Conservation (phyloP, 2,113 vertebrate genomes). For the human (Homo sapiens) region DNA sequence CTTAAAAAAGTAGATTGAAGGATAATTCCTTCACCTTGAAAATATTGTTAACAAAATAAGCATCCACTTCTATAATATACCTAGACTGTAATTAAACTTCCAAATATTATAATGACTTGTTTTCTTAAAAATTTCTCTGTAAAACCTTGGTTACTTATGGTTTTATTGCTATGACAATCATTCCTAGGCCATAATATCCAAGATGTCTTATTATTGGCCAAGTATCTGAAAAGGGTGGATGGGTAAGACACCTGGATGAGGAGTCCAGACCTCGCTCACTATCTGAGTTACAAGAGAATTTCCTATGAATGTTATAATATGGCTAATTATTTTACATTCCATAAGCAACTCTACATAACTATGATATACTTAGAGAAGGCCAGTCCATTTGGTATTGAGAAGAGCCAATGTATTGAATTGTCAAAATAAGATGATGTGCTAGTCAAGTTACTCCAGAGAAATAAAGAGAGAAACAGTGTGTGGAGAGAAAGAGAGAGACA, state of each 20-base stretch:
- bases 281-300: neutral
- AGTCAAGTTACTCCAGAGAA: neutral
- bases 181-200: neutral
- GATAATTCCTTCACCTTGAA: neutral
- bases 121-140: neutral
- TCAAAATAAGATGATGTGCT: neutral
- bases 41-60: neutral
- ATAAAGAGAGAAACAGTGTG: too few species aligned
- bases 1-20: neutral
- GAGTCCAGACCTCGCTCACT: neutral
- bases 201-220: neutral
- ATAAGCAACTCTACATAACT: neutral
- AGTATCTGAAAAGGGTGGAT: neutral
- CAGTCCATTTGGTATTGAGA: neutral
- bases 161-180: neutral
- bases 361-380: neutral
- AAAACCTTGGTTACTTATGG: neutral
- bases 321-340: neutral
- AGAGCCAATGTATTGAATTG: neutral
- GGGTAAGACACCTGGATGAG: neutral
- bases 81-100: neutral
- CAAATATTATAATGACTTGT: neutral
- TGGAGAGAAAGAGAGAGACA: neutral
- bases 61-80: neutral
- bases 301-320: neutral